Evolutionary conservation across 2,797 vertebrate species (phyloP), one percentile per base, ranked within the genome.

Genomic region (Morelia viridis): DNA sequence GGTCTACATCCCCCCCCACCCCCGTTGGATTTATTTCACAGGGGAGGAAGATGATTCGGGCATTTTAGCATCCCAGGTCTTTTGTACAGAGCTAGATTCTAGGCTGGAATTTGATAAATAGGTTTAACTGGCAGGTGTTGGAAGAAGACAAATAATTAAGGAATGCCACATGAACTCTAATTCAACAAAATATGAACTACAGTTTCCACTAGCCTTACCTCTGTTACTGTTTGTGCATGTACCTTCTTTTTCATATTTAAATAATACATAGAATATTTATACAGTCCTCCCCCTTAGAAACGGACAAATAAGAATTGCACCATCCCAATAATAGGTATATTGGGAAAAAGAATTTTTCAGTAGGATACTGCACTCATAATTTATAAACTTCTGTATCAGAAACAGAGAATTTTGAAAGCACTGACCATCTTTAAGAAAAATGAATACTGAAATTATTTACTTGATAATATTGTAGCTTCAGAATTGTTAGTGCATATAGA

Each of bases 31-130:
- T 94, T 91, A 92, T 0, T 53, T 17, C 64, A 61, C 92, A 83
- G 87, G 88, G 64, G 88, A 94, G 57, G 68, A 95, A 86, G 50
- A 57, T 13, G 60, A 92, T 94, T 92, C 64, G 90, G 65, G 8
- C 50, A 53, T 8, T 53, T 53, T 53, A 50, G 50, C 50, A 50
- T 53, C 5, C 50, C 50, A 56, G 91, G 88, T 91, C 88, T 57
- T 93, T 56, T 1, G 0, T 5, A 60, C 28, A 2, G 35, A 31
- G 56, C 26, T 64, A 92, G 58, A 84, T 91, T 88, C 89, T 85
- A 68, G 15, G n/a, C 94, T 95, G 94, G 58, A 12, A 35, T 93
- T 90, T 64, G 1, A 0, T 91, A 91, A 93, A 8, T 95, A 92
- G 41, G 0, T 93, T 93, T 68, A 57, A 26, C 90, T 7, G 88